These are phyloP conservation scores for Battus philenor DNA, from an alignment of 1,140 invertebrate genomes.

Conservation along the genomic window DNA sequence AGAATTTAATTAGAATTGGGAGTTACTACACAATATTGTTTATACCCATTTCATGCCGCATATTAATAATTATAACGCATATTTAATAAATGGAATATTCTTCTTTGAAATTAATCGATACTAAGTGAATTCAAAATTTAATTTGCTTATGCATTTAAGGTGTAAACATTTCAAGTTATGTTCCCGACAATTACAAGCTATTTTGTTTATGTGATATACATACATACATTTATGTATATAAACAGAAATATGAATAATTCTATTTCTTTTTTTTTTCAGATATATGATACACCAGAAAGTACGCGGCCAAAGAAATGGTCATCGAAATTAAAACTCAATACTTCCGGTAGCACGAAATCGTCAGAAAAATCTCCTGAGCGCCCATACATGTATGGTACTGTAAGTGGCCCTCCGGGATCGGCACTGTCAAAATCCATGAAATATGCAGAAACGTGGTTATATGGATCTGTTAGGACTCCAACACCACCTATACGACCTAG, in stretches of 20 bases:
- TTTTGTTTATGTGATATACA: not conserved
- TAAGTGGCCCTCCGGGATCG: constrained; percentile 74
- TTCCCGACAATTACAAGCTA: too few species aligned
- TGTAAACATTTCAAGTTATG: too few species aligned
- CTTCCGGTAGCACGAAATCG: constrained; percentile 60
- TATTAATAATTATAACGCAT: too few species aligned
- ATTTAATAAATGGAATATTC: too few species aligned
- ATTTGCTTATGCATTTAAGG: too few species aligned
- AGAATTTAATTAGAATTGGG: too few species aligned
- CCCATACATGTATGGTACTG: constrained; percentile 67
- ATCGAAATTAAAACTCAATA: constrained; percentile 64
- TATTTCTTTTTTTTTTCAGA: constrained; percentile 45
- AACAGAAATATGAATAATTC: constrained; percentile 1
- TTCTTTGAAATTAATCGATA: too few species aligned
- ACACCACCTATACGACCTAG: constrained; percentile 75
- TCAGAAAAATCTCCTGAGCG: constrained; percentile 68
- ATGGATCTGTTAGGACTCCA: constrained; percentile 82
- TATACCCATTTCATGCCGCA: too few species aligned
- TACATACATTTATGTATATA: too few species aligned
- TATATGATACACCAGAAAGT: constrained; percentile 59
- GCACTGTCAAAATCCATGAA: constrained; percentile 87
- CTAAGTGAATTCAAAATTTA: too few species aligned
- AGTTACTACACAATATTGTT: too few species aligned
- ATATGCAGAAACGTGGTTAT: constrained; percentile 88
- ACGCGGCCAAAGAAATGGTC: constrained; percentile 68